Evolutionary conservation across 2,888 invertebrate species (phyloP).

Genomic region (Agrenia bidenticulata): DNA sequence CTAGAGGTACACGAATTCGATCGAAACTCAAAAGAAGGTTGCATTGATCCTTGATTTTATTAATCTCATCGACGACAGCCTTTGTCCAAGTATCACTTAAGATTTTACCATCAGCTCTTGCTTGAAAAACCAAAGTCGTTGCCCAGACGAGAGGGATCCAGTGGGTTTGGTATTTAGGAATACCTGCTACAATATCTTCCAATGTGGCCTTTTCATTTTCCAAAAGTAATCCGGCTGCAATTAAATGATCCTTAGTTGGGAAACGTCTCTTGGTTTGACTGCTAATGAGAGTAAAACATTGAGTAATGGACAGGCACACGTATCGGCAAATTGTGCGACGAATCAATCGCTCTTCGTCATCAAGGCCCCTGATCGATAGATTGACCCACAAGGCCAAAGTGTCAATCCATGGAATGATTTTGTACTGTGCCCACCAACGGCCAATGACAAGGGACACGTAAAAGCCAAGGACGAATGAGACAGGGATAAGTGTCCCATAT

Average conservation of each 20-base stretch:
- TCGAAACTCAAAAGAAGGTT: slow-evolving; percentile 55
- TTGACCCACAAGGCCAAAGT: slow-evolving; percentile 55
- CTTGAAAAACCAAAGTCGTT: slow-evolving; percentile 53
- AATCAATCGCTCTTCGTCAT: slow-evolving; percentile 55
- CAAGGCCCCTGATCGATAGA: slow-evolving; percentile 54
- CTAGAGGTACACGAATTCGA: slow-evolving; percentile 56
- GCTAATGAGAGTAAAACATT: slow-evolving; percentile 54
- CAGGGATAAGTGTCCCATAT: slow-evolving; percentile 56
- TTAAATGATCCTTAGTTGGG: slow-evolving; percentile 55
- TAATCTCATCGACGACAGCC: slow-evolving; percentile 58
- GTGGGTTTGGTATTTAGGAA: slow-evolving; percentile 51
- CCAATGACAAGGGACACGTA: slow-evolving; percentile 57
- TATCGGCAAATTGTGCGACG: slow-evolving; percentile 56
- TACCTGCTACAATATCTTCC: slow-evolving; percentile 9
- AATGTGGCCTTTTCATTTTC: slow-evolving; percentile 53
- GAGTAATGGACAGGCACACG: slow-evolving; percentile 54
- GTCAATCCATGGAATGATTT: slow-evolving; percentile 58
- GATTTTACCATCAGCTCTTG: slow-evolving; percentile 54
- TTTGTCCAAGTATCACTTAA: slow-evolving; percentile 57
- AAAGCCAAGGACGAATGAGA: slow-evolving; percentile 59
- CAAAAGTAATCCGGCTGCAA: slow-evolving; percentile 55
- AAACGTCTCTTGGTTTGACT: slow-evolving; percentile 55
- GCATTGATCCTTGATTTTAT: slow-evolving; percentile 54
- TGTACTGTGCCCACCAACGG: slow-evolving; percentile 58
- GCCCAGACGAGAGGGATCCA: slow-evolving; percentile 57